phyloP scores from a whole-genome alignment of 1,140 invertebrate species.

The Drosophila pandora region DNA sequence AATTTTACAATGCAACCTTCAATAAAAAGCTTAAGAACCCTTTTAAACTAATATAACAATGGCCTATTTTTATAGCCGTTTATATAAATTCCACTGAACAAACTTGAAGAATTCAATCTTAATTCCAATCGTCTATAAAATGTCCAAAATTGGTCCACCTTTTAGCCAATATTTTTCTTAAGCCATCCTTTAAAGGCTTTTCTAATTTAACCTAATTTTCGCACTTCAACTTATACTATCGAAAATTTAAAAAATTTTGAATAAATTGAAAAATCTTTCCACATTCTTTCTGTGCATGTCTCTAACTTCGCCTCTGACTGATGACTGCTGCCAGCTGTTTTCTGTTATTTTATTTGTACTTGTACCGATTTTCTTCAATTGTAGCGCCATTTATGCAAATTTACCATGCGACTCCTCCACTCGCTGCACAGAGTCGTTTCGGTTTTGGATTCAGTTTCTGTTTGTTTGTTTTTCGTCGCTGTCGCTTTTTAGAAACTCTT shows the following conservation, averaged over 20 bases:
- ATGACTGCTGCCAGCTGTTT: conserved; percentile 45
- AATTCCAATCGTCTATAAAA: too few species aligned
- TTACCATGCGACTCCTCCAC: conserved; percentile 61
- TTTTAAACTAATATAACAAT: too few species aligned
- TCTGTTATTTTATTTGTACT: conserved; percentile 70
- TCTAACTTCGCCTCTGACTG: conserved; percentile 35
- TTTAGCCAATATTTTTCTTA: too few species aligned
- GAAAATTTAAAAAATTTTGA: neutral
- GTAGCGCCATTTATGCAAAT: conserved; percentile 80
- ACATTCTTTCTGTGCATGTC: conserved; percentile 45
- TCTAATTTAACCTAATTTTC: too few species aligned
- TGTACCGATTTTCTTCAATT: conserved; percentile 80
- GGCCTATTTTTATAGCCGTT: too few species aligned
- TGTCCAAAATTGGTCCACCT: too few species aligned
- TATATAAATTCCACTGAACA: too few species aligned
- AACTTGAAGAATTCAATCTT: too few species aligned
- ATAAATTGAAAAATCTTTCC: neutral
- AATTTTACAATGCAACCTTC: too few species aligned
- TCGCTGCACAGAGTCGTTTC: conserved; percentile 44
- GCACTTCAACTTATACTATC: neutral
- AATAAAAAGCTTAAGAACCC: too few species aligned
- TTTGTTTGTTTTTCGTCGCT: conserved; percentile 62
- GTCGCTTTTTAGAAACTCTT: conserved; percentile 58
- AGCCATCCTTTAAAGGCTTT: too few species aligned
- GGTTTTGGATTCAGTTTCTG: conserved; percentile 71